phyloP scores from a whole-genome alignment of 2,888 invertebrate species.

The Napeogenes sylphis region DNA sequence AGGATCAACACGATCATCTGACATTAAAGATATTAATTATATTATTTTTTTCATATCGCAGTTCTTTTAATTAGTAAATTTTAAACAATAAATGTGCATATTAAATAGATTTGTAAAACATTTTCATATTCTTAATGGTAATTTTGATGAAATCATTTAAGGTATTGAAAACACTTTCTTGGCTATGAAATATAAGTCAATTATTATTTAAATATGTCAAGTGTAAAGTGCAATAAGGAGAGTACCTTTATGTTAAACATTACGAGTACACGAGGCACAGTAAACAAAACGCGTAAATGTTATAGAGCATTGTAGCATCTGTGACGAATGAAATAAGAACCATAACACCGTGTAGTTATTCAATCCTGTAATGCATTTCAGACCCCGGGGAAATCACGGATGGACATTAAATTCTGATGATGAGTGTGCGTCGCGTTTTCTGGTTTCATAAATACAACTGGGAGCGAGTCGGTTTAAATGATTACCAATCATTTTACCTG shows the following conservation, averaged over 20 bases:
- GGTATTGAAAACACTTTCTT: too few relatives aligned
- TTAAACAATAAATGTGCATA: too few relatives aligned
- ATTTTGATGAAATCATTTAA: too few relatives aligned
- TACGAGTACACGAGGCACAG: conserved; percentile 40
- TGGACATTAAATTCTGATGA: conserved; percentile 60
- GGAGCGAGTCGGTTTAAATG: conserved; percentile 26
- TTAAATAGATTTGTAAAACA: too few relatives aligned
- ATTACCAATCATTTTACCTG: conserved; percentile 29
- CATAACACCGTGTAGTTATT: background rate
- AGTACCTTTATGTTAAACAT: conserved; percentile 60
- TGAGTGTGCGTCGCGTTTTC: conserved; percentile 33
- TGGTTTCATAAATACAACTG: conserved; percentile 27
- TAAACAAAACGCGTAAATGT: background rate
- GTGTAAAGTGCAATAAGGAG: conserved; percentile 55
- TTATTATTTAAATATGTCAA: conserved; percentile 53
- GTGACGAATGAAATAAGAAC: conserved; percentile 7
- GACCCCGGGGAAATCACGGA: conserved; percentile 59
- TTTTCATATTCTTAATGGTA: too few relatives aligned
- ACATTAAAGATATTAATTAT: too few relatives aligned
- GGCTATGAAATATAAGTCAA: too few relatives aligned
- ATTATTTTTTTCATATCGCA: too few relatives aligned
- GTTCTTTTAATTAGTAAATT: too few relatives aligned
- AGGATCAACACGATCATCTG: too few relatives aligned
- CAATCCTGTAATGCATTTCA: conserved; percentile 15
- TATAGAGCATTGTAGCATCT: conserved; percentile 9